A percentile compares a stretch with the other conserved stretches of the same genome.
These are phyloP conservation scores for Drepana falcataria DNA, from an alignment of 2,888 invertebrate genomes.

Conservation along the genomic window DNA sequence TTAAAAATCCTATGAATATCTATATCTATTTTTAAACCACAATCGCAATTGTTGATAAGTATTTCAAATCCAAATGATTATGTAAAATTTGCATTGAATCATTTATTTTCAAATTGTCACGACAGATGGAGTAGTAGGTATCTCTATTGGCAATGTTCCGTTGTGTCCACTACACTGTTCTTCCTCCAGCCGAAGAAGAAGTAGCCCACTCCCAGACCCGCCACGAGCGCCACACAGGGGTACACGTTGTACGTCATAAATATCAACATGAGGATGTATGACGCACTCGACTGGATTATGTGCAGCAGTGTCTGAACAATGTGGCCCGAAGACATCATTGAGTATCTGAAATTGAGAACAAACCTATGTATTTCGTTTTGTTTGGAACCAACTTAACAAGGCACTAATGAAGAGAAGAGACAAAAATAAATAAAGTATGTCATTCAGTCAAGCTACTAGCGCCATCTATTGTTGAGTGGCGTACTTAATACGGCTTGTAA, in stretches of 20 bases:
- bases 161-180: slow-evolving; percentile 91
- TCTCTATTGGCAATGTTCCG: slow-evolving; percentile 92
- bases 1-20: too few relatives aligned
- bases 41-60: too few relatives aligned
- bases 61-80: too few relatives aligned
- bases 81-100: too few relatives aligned
- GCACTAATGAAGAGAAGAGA: too few relatives aligned
- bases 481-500: background rate
- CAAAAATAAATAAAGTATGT: too few relatives aligned
- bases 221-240: slow-evolving; percentile 92
- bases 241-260: slow-evolving; percentile 99
- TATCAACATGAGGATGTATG: slow-evolving; percentile 96
- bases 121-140: too few relatives aligned
- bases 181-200: slow-evolving; percentile 97
- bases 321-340: slow-evolving; percentile 90
- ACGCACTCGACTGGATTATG: slow-evolving; percentile 91
- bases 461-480: slow-evolving; percentile 1
- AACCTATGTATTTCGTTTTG: background rate
- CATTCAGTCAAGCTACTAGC: background rate
- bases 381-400: too few relatives aligned
- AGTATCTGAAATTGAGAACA: slow-evolving; percentile 80
- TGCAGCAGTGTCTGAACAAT: slow-evolving; percentile 91
- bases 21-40: too few relatives aligned
- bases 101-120: too few relatives aligned
- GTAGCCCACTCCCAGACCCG: slow-evolving; percentile 94